Evolutionary conservation across 2,113 vertebrate species (phyloP).

Genomic region (Eulemur rufifrons): DNA sequence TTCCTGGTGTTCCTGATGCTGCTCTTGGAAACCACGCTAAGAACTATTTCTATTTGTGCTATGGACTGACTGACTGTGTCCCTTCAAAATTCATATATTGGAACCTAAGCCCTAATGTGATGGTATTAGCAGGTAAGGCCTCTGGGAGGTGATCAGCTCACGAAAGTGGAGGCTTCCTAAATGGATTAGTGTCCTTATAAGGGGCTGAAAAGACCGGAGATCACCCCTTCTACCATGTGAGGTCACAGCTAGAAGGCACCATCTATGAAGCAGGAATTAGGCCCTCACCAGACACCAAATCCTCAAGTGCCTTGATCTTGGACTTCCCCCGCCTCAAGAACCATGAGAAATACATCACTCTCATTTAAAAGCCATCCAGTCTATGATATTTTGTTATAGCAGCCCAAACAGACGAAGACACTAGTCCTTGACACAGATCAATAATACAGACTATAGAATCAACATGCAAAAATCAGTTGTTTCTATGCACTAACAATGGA

Average conservation of each 20-base stretch:
- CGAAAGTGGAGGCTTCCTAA: background rate
- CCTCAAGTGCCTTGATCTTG: too few relatives aligned
- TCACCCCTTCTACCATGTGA: background rate
- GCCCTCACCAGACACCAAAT: background rate
- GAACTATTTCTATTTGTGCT: background rate
- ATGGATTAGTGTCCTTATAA: background rate
- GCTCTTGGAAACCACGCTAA: too few relatives aligned
- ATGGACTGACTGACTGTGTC: background rate
- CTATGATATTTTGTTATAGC: background rate
- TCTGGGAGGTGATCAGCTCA: background rate
- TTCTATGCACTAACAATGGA: background rate
- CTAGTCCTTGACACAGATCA: background rate
- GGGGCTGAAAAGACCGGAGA: background rate
- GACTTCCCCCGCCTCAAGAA: background rate
- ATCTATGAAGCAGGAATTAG: background rate
- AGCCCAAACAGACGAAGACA: background rate
- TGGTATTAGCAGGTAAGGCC: background rate
- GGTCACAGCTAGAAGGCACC: background rate
- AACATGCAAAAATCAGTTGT: background rate
- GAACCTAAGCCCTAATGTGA: background rate
- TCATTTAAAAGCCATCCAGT: background rate
- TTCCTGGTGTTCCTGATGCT: too few relatives aligned
- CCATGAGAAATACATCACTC: background rate
- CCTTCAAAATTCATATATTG: background rate
- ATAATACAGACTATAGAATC: background rate